Conservation (phyloP, 1,140 invertebrate genomes). For the Wiebesia pumilae region DNA sequence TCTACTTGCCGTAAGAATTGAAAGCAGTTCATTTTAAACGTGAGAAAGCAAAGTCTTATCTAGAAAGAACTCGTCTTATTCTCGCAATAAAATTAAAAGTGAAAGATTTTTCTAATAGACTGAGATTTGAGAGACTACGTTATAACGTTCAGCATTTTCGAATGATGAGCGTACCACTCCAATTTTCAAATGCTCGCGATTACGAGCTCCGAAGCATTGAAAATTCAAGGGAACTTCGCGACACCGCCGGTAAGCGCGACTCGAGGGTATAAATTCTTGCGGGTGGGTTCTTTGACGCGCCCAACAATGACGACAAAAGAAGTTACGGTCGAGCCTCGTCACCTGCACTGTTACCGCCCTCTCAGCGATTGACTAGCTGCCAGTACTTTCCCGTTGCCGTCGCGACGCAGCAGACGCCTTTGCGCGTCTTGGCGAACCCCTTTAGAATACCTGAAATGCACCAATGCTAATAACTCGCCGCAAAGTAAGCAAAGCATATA, state of each 20-base stretch:
- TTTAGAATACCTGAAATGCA: constrained; percentile 15
- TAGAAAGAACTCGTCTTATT: no score
- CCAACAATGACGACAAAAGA: constrained; percentile 60
- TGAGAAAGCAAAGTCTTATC: no score
- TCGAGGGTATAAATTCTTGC: constrained; percentile 46
- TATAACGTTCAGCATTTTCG: neutral
- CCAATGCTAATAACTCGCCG: constrained; percentile 34
- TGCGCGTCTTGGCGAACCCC: neutral
- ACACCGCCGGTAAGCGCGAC: neutral
- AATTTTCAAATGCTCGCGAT: constrained; percentile 5
- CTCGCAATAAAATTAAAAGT: no score
- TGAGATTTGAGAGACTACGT: no score
- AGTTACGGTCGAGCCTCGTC: constrained; percentile 54
- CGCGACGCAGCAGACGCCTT: neutral
- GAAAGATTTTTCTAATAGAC: no score
- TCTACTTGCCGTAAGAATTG: no score
- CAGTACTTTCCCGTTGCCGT: neutral
- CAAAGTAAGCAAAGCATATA: neutral
- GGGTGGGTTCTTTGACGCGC: constrained; percentile 53
- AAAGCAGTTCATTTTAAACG: no score
- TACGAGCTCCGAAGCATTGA: no score
- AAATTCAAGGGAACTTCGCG: neutral
- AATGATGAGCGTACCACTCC: neutral
- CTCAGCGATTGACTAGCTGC: constrained; percentile 37
- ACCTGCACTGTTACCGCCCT: constrained; percentile 60